These are phyloP conservation scores for Smithornis capensis DNA, from an alignment of 2,113 vertebrate genomes.

Conservation along the genomic window DNA sequence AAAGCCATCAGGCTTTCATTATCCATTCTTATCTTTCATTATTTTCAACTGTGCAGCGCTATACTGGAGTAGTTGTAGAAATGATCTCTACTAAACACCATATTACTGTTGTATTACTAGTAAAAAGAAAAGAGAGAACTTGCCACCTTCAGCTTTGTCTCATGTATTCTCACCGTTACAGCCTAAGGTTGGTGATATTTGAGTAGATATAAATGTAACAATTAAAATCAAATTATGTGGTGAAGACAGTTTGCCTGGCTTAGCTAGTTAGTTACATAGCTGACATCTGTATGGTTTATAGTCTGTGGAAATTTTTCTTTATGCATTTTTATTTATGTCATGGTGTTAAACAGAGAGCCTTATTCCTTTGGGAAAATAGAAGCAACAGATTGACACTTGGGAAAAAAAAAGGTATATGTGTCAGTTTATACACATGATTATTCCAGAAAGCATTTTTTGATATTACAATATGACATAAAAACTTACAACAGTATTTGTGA, in stretches of 20 bases:
- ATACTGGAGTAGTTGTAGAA: neutral
- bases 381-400: neutral
- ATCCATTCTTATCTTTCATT: neutral
- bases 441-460: neutral
- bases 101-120: neutral
- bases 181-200: neutral
- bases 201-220: neutral
- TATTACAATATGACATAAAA: neutral
- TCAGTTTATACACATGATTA: neutral
- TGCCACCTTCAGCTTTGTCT: neutral
- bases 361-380: neutral
- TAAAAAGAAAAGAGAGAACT: neutral
- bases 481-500: too few species aligned
- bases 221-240: neutral
- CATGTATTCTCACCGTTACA: neutral
- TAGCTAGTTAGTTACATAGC: neutral
- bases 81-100: neutral
- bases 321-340: neutral
- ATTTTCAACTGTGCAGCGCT: neutral
- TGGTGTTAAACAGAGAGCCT: neutral
- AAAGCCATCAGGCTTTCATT: neutral
- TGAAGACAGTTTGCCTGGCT: neutral
- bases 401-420: neutral
- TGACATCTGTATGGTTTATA: neutral
- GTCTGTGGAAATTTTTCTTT: neutral